Base-by-base conservation (phyloP, 64 coral and sea anemone genomes). In the Porites lutea region DNA sequence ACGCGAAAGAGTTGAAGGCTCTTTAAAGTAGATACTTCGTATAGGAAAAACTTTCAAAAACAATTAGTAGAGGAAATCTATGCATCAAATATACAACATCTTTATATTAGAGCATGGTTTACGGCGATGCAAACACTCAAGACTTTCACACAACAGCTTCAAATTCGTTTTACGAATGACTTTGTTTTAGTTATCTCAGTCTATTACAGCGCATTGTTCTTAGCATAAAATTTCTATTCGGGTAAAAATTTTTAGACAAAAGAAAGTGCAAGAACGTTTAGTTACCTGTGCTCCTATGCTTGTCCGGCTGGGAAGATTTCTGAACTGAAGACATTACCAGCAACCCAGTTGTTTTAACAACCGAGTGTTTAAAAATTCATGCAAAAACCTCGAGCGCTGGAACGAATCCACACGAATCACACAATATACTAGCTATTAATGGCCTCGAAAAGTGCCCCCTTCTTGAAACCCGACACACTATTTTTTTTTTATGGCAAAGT, bases 331-430 rank as follows among this genome's bases (percentile, higher is more conserved):
- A 84, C 81, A 84, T 84, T 68, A 84, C 63, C 81, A 84, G 81
- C 61, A 84, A 51, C 9, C 6, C 46, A 21, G 19, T 84, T 84
- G 81, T 84, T 84, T 52, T 84, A 84, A 68, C 46, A 84, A 64
- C 63, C 64, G 14, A 76, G 62, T 84, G 43, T 84, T 84, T 84
- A 84, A 84, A 84, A 84, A 84, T 84, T 84, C 63, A 84, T 84
- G 62, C 18, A 54, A 22, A 68, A 52, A 37, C 67, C 7, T 57
- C 7, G 48, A 84, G 61, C 48, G 47, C 22, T 84, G 81, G 81
- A 69, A 84, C 47, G 45, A 82, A 44, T 61, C 79, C 79, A 82
- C 79, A 82, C 79, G 79, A 82, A 82, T 65, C 37, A n/a, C 61
- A 84, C 48, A 84, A 9, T 3, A 51, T 52, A 68, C 7, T 51